phyloP scores from a whole-genome alignment of 2,113 vertebrate genomes.

The Malurus cyaneus region DNA sequence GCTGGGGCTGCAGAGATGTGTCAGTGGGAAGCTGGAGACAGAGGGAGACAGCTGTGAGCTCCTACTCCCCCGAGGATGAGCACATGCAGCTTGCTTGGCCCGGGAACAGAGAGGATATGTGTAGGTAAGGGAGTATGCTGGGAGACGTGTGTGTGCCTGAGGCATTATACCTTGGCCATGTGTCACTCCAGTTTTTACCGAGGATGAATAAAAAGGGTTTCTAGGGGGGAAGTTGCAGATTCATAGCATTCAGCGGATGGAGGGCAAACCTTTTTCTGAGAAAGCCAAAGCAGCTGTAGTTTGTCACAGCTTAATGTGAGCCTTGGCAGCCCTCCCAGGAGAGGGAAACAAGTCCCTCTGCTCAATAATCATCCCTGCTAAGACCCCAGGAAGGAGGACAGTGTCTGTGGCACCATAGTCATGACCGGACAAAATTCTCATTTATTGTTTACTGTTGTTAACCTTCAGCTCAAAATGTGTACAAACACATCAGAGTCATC shows the following conservation, averaged over 20 bases:
- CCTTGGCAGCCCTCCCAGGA: background rate
- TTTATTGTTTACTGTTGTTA: background rate
- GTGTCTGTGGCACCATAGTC: background rate
- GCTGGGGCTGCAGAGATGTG: background rate
- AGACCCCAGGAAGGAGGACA: background rate
- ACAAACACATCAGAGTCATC: background rate
- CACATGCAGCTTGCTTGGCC: background rate
- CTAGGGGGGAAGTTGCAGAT: background rate
- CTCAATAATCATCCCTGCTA: background rate
- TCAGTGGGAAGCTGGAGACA: accelerated
- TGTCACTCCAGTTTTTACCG: background rate
- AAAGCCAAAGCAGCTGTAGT: background rate
- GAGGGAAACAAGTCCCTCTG: background rate
- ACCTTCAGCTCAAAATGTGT: background rate
- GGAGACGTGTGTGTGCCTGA: background rate
- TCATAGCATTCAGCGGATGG: accelerated
- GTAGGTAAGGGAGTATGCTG: background rate
- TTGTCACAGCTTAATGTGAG: background rate
- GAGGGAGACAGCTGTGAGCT: accelerated
- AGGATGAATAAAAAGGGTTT: background rate
- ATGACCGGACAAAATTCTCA: background rate
- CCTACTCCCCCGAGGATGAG: accelerated
- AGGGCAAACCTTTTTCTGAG: background rate
- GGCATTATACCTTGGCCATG: background rate
- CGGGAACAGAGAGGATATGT: background rate